A percentile compares a stretch with the other conserved stretches of the same genome.
Evolutionary conservation across 2,888 invertebrate genomes (phyloP).

Genomic region (Cephus sareptanus): DNA sequence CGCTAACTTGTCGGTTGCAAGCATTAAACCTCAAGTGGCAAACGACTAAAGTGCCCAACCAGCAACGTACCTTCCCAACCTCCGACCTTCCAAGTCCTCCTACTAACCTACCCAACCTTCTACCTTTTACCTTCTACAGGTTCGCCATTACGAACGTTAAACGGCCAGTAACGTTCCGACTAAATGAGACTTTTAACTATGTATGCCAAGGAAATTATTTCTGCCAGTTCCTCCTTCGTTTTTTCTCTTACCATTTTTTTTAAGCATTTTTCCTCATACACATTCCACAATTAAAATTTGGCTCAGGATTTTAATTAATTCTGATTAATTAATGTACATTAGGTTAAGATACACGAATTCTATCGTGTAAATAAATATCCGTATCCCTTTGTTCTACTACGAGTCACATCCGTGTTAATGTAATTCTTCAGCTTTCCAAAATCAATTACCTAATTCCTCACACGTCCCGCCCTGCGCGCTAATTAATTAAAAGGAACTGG

Average conservation of each 20-base stretch:
- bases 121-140: neutral
- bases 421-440: neutral
- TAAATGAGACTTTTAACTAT: neutral
- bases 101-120: neutral
- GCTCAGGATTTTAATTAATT: neutral
- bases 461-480: neutral
- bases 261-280: neutral
- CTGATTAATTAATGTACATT: neutral
- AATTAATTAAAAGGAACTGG: neutral
- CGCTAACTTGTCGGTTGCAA: neutral
- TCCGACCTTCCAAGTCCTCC: neutral
- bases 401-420: neutral
- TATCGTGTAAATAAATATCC: neutral
- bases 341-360: neutral
- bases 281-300: neutral
- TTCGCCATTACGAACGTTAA: neutral
- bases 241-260: neutral
- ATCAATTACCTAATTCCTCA: neutral
- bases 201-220: neutral
- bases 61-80: neutral
- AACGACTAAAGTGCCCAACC: neutral
- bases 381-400: neutral
- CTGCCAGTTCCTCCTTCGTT: neutral
- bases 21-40: neutral
- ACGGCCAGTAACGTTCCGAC: neutral